Base-by-base conservation (phyloP, 2,888 invertebrate genomes). In the Clusia tigrina region DNA sequence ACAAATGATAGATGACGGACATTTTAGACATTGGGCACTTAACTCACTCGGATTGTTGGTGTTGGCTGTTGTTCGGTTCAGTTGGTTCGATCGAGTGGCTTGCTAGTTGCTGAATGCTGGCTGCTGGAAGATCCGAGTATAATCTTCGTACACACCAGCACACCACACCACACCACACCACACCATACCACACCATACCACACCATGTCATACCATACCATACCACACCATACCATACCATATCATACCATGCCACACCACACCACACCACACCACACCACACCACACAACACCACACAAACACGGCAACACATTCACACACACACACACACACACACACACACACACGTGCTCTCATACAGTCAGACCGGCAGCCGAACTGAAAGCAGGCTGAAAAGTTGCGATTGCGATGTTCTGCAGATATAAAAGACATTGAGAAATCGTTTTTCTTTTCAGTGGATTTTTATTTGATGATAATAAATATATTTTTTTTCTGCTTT, bases 351-450 rank as follows among this genome's bases (percentile, higher is more conserved):
- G n/a, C n/a, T n/a, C n/a, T n/a, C 20, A 54, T 12, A 54, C 26
- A 54, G 12, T 54, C 32, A 15, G 32, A 32, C 32, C 12, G 15
- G 10, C 10, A 3, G 42, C 9, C n/a, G 42, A 32, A 48, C 22
- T 48, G 48, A 48, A 48, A 48, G 48, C n/a, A n/a, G n/a, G n/a
- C n/a, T 42, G 42, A 15, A n/a, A 48, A 48, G 48, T 22, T 48
- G 2, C 20, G 48, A 32, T 6, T 12, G 32, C 9, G 42, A 42
- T 42, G 42, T 17, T 42, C 15, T 17, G 20, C 48, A 66, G 73
- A 76, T 70, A 68, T 74, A 65, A 74, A 77, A 78, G 77, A 77
- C 77, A 77, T 78, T 77, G 78, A 74, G 78, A 74, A 77, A 78
- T 78, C 74, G 74, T 77, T 74, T 78, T 73, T 69, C 73, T 74